Conservation (phyloP, 2,888 invertebrate genomes). For the Harpalus rubripes region DNA sequence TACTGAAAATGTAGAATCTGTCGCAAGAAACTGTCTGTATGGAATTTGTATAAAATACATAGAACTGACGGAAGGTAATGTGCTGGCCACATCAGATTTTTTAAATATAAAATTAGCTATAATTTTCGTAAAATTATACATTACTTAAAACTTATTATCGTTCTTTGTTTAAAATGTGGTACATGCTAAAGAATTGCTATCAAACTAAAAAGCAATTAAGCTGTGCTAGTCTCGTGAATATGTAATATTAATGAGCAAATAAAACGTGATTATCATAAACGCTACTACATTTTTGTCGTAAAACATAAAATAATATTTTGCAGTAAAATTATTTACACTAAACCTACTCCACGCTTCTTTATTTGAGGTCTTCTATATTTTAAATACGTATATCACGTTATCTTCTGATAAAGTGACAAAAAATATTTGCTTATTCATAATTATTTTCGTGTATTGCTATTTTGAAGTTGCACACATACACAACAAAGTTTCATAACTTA, state of each 20-base stretch:
- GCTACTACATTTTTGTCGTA: background rate
- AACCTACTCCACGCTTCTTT: background rate
- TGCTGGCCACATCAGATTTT: too few species aligned
- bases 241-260: background rate
- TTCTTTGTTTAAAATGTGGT: too few species aligned
- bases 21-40: too few species aligned
- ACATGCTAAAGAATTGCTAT: background rate
- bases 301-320: background rate
- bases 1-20: too few species aligned
- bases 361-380: constrained; percentile 1
- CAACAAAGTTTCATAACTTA: constrained; percentile 16
- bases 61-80: too few species aligned
- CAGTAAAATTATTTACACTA: background rate
- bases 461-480: constrained; percentile 14
- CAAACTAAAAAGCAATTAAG: background rate
- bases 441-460: constrained; percentile 25
- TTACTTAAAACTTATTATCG: too few species aligned
- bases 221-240: background rate
- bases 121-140: too few species aligned
- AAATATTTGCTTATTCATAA: constrained; percentile 33
- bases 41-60: too few species aligned
- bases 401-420: constrained; percentile 27
- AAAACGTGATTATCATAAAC: background rate
- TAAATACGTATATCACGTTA: constrained; percentile 18
- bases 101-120: too few species aligned